Evolutionary conservation across 2,113 vertebrate genomes (phyloP).

Genomic region (Dicaeum eximium): DNA sequence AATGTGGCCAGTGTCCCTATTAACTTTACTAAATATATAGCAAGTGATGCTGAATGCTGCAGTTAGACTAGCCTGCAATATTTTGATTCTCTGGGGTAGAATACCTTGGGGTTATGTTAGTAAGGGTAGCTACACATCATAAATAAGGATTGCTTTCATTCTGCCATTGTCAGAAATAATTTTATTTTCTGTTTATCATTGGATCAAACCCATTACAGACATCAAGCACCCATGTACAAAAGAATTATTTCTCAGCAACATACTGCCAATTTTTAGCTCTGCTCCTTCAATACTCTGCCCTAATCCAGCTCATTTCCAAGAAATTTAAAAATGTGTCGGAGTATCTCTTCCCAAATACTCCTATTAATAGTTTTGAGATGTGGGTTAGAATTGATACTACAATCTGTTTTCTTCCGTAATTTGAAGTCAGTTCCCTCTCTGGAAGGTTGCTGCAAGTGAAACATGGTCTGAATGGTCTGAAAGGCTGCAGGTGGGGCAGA

Average conservation of each 20-base stretch:
- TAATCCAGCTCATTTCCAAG: neutral
- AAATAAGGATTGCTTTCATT: constrained; percentile 51
- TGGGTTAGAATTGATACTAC: neutral
- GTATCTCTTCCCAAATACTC: neutral
- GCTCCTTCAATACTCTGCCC: neutral
- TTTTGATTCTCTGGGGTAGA: neutral
- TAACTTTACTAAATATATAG: neutral
- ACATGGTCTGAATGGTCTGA: neutral
- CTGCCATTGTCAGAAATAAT: neutral
- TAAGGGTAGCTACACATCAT: neutral
- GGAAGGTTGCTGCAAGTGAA: neutral
- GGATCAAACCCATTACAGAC: constrained; percentile 28
- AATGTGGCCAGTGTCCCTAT: neutral
- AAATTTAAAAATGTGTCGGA: neutral
- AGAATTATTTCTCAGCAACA: neutral
- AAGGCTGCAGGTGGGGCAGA: neutral
- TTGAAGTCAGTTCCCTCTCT: neutral
- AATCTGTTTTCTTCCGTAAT: neutral
- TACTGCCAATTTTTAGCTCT: neutral
- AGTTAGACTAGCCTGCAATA: neutral
- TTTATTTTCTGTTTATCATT: constrained; percentile 1
- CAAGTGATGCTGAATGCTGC: neutral
- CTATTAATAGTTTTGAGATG: neutral
- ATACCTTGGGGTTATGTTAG: constrained; percentile 8
- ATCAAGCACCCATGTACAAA: neutral